Evolutionary conservation across 2,888 invertebrate species (phyloP).

Genomic region (Drosophila rellima): DNA sequence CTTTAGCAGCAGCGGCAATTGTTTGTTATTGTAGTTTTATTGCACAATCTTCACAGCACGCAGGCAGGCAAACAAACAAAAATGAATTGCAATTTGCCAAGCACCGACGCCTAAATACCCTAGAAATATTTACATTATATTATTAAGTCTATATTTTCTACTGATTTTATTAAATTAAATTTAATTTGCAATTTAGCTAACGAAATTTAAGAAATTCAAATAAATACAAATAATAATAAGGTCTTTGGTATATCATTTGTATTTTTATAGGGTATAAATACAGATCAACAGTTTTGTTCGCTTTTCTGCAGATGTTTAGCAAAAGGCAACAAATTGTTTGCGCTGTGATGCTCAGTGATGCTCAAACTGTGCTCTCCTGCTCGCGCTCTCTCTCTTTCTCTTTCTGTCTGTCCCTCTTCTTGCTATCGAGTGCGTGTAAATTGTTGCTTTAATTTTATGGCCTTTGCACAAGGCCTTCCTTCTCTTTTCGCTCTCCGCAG

Average conservation of each 20-base stretch:
- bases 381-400: background rate
- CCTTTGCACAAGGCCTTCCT: constrained; percentile 46
- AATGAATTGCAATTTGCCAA: background rate
- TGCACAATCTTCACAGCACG: constrained; percentile 71
- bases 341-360: constrained; percentile 17
- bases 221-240: no score
- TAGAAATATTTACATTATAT: background rate
- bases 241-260: background rate
- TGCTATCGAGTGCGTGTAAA: constrained; percentile 54
- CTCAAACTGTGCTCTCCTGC: constrained; percentile 24
- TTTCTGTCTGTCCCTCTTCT: background rate
- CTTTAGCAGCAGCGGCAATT: constrained; percentile 59
- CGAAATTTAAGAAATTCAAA: no score
- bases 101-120: constrained; percentile 10
- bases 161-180: no score
- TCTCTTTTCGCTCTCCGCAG: background rate
- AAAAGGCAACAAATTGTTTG: constrained; percentile 44
- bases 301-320: constrained; percentile 6
- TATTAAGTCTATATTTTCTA: background rate
- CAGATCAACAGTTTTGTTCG: constrained; percentile 13
- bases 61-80: constrained; percentile 49
- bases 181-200: no score
- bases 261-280: constrained; percentile 19
- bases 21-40: constrained; percentile 74
- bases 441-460: constrained; percentile 69